These are phyloP conservation scores for Metacarcinus magister DNA, from an alignment of 2,888 invertebrate species.

Conservation along the genomic window DNA sequence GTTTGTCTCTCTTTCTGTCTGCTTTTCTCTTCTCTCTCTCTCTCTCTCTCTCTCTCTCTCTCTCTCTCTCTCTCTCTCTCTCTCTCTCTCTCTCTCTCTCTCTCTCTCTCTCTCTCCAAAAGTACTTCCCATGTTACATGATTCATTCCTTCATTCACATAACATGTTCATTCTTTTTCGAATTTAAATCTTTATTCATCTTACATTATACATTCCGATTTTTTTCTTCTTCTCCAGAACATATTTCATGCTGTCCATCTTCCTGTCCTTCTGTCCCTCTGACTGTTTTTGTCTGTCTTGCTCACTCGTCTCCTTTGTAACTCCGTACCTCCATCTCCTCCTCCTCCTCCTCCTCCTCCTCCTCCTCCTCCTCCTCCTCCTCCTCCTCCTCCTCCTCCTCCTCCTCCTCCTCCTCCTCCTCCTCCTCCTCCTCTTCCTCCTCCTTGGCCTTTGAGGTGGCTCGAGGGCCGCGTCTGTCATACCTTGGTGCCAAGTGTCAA, in stretches of 20 bases:
- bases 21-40: neutral
- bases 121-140: too few relatives aligned
- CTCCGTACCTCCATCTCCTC: neutral
- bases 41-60: slow-evolving; percentile 30
- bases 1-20: slow-evolving; percentile 27
- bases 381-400: neutral
- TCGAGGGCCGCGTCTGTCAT: slow-evolving; percentile 63
- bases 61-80: slow-evolving; percentile 13
- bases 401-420: neutral
- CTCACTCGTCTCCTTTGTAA: neutral
- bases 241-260: neutral
- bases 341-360: neutral
- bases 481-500: slow-evolving; percentile 69
- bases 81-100: slow-evolving; percentile 51
- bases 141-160: too few relatives aligned
- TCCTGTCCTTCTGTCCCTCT: neutral
- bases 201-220: neutral
- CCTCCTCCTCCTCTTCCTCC: neutral
- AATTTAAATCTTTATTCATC: neutral
- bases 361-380: neutral
- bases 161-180: neutral
- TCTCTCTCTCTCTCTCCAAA: slow-evolving; percentile 4
- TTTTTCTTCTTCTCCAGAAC: neutral
- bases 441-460: slow-evolving; percentile 42
- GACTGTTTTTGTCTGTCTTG: slow-evolving; percentile 31